These are phyloP conservation scores for Stegastes partitus DNA, from an alignment of 2,113 vertebrate species.

Conservation along the genomic window DNA sequence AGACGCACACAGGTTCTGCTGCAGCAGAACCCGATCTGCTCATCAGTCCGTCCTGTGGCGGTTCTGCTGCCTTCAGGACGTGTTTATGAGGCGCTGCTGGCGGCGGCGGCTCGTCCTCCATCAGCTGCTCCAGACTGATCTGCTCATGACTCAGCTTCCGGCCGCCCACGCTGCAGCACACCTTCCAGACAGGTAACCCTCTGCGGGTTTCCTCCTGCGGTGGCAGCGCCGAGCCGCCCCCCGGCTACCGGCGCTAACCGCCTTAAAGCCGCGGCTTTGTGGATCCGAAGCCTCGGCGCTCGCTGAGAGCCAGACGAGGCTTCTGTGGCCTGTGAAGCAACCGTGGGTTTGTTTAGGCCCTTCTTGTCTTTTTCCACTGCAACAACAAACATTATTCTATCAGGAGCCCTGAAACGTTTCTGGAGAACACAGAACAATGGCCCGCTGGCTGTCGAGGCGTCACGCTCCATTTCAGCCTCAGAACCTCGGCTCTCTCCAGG, in stretches of 20 bases:
- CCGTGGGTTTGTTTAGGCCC: constrained; percentile 50
- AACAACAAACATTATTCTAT: constrained; percentile 61
- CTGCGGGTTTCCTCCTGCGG: constrained; percentile 29
- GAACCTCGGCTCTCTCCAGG: constrained; percentile 37
- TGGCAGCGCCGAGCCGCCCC: neutral
- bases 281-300: constrained; percentile 25
- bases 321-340: constrained; percentile 69
- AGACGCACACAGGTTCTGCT: too few species aligned
- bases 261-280: constrained; percentile 54
- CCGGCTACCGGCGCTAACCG: constrained; percentile 26
- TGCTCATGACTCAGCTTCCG: constrained; percentile 24
- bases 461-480: constrained; percentile 59
- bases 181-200: constrained; percentile 58
- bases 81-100: too few species aligned
- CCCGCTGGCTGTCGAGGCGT: constrained; percentile 32
- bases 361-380: constrained; percentile 49
- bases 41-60: too few species aligned
- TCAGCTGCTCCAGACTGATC: constrained; percentile 62
- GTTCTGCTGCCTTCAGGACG: constrained; percentile 2
- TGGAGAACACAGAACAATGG: constrained; percentile 50
- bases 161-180: constrained; percentile 41
- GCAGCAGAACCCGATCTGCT: too few species aligned
- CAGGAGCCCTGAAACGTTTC: constrained; percentile 10
- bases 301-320: constrained; percentile 39
- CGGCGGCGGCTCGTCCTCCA: too few species aligned